These are phyloP conservation scores for Galbula dea DNA, from an alignment of 2,113 vertebrate genomes.

Conservation along the genomic window DNA sequence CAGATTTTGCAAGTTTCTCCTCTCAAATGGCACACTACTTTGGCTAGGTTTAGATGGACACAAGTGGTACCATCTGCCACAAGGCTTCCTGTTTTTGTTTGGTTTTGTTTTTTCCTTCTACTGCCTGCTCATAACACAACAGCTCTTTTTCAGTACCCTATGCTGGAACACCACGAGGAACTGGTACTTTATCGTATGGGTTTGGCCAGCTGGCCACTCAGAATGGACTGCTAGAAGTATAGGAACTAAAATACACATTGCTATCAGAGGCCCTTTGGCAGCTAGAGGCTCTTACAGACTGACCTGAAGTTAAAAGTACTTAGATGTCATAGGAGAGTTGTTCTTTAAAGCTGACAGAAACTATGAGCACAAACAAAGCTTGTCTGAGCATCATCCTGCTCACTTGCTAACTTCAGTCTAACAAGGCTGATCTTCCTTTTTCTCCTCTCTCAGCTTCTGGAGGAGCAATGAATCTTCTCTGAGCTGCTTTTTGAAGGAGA, in stretches of 20 bases:
- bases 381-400: not conserved
- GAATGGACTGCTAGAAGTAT: not conserved
- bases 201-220: not conserved
- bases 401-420: not conserved
- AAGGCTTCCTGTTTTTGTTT: not conserved
- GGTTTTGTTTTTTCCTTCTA: conserved; percentile 5
- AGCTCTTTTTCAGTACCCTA: conserved; percentile 36
- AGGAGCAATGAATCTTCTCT: not conserved
- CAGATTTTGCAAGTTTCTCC: conserved; percentile 35
- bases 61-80: conserved; percentile 9
- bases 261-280: not conserved
- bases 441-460: not conserved
- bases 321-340: not conserved
- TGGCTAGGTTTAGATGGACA: conserved; percentile 11
- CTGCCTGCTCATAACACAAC: not conserved
- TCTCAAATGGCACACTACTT: conserved; percentile 13
- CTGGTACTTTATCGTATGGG: not conserved
- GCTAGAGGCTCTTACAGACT: not conserved
- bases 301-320: not conserved
- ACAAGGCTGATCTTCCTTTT: not conserved
- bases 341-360: not conserved
- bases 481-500: not conserved
- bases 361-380: not conserved
- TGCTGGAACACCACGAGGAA: not conserved
- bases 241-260: not conserved